Conservation (phyloP, 1,140 invertebrate species). For the Aphis craccivora region DNA sequence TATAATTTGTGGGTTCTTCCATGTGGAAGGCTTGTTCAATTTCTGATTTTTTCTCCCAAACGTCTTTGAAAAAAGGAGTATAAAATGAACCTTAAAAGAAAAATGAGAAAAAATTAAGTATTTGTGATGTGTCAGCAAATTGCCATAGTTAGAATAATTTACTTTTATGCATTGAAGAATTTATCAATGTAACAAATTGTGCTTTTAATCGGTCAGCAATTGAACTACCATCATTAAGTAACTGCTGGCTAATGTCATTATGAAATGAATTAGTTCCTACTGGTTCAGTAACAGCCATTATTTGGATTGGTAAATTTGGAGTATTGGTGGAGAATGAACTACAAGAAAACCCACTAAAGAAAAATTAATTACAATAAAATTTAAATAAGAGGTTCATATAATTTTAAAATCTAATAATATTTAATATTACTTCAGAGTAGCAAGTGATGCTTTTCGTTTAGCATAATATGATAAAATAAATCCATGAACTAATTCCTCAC, state of each 20-base stretch:
- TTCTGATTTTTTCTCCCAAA: conserved; percentile 94
- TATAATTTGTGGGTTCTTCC: conserved; percentile 74
- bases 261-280: conserved; percentile 89
- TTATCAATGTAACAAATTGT: conserved; percentile 88
- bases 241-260: conserved; percentile 85
- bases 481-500: conserved; percentile 93
- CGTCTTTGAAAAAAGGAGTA: conserved; percentile 94
- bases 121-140: not conserved
- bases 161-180: conserved; percentile 85
- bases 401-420: conserved; percentile 2
- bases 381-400: not conserved
- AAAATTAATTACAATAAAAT: not conserved
- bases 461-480: conserved; percentile 96
- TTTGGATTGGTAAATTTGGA: conserved; percentile 92
- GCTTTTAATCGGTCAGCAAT: conserved; percentile 91
- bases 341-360: conserved; percentile 62
- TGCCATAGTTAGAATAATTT: conserved; percentile 58
- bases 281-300: conserved; percentile 90
- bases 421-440: conserved; percentile 81
- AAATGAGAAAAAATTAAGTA: not conserved
- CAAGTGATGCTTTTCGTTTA: conserved; percentile 91
- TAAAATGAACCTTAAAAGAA: conserved; percentile 85
- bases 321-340: conserved; percentile 95
- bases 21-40: conserved; percentile 92
- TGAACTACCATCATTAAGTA: conserved; percentile 92